A percentile compares a stretch with the other conserved stretches of the same genome.
Conservation (phyloP, 1,140 invertebrate species). For the Limonius californicus region DNA sequence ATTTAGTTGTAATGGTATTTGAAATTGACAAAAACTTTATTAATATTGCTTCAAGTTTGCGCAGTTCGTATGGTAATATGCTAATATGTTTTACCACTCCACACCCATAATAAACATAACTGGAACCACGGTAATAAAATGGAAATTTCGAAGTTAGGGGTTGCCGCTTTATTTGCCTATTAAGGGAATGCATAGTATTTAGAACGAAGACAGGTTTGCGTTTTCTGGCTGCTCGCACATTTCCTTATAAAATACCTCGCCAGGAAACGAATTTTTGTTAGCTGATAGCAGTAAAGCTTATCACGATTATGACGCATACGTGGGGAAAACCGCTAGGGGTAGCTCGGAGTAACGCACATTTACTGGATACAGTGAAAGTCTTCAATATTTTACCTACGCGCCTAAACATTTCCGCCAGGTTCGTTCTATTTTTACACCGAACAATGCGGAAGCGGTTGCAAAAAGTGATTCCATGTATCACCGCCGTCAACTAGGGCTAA, state of each 20-base stretch:
- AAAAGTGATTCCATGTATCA: neutral
- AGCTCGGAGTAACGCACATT: neutral
- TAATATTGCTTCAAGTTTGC: too few relatives aligned
- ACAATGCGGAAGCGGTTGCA: neutral
- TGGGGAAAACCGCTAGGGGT: neutral
- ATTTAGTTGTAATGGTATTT: too few relatives aligned
- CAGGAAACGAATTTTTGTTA: neutral
- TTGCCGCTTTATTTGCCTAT: too few relatives aligned
- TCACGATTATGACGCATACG: neutral
- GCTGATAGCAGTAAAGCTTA: neutral
- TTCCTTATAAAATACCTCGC: neutral
- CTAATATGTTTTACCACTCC: too few relatives aligned
- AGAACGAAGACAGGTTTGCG: neutral
- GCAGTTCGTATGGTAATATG: too few relatives aligned
- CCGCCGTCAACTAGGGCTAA: neutral
- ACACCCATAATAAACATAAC: too few relatives aligned
- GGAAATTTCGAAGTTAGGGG: too few relatives aligned
- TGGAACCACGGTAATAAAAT: too few relatives aligned
- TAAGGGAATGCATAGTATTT: neutral
- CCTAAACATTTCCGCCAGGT: neutral
- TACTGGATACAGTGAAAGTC: neutral
- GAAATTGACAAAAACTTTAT: too few relatives aligned
- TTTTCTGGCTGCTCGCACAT: neutral
- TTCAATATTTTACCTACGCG: neutral
- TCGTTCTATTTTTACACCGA: neutral